Percentiles rank a stretch among this genome's conserved stretches.
Conservation (phyloP, 2,888 invertebrate genomes). For the Carpatolechia fugitivella region DNA sequence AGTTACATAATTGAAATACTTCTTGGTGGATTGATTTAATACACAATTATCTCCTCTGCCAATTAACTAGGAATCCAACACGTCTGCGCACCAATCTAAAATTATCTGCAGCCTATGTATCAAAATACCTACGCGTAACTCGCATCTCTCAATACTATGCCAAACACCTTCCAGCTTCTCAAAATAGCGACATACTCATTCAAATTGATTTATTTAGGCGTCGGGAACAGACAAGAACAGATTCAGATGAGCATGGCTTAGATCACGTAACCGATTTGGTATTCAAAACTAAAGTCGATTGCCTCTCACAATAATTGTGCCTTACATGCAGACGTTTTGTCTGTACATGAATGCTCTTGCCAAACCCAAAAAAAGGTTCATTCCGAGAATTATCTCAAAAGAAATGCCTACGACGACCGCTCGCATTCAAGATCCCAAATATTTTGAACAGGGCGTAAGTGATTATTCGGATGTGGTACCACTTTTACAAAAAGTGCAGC, state of each 20-base stretch:
- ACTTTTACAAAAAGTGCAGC: constrained; percentile 72
- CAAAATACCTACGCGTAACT: constrained; percentile 78
- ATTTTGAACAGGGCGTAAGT: constrained; percentile 75
- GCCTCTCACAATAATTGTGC: constrained; percentile 24
- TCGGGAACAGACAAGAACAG: constrained; percentile 38
- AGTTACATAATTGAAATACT: neutral
- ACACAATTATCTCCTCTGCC: constrained; percentile 71
- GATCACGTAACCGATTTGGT: constrained; percentile 12
- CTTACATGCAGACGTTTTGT: constrained; percentile 36
- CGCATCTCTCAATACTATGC: constrained; percentile 78
- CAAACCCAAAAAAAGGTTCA: constrained; percentile 43
- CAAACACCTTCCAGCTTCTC: constrained; percentile 78
- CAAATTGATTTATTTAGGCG: constrained; percentile 66
- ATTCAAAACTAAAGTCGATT: constrained; percentile 18
- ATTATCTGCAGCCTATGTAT: constrained; percentile 79
- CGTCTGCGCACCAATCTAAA: constrained; percentile 79
- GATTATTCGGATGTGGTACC: constrained; percentile 79
- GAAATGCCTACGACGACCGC: constrained; percentile 55
- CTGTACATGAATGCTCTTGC: constrained; percentile 36
- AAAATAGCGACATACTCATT: constrained; percentile 69
- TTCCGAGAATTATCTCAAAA: constrained; percentile 67
- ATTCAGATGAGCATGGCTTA: constrained; percentile 5
- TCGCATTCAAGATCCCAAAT: constrained; percentile 71
- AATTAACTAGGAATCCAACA: constrained; percentile 77
- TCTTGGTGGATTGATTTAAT: constrained; percentile 42